A percentile compares a stretch with the other conserved stretches of the same genome.
These are phyloP conservation scores for Limenitis camilla DNA, from an alignment of 2,888 invertebrate species.

Conservation along the genomic window DNA sequence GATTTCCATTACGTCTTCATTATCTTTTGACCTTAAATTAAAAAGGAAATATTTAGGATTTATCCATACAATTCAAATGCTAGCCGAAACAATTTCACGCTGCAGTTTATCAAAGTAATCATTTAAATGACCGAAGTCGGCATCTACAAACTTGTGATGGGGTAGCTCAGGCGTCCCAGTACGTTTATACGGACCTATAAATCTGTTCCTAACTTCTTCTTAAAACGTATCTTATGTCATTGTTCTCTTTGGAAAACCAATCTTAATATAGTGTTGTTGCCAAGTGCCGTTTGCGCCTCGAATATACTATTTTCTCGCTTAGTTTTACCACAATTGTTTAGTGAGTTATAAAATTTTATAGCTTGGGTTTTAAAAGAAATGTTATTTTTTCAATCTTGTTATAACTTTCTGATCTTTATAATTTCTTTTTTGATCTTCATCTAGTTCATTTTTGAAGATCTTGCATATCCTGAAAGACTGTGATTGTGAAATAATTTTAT, in stretches of 20 bases:
- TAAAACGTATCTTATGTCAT: conserved; percentile 63
- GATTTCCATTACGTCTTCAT: too few relatives aligned
- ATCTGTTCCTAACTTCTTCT: conserved; percentile 68
- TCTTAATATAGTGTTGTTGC: conserved; percentile 67
- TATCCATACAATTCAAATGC: conserved; percentile 37
- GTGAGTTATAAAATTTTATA: conserved; percentile 23
- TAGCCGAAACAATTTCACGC: conserved; percentile 44
- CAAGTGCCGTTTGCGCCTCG: conserved; percentile 51
- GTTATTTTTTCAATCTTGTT: not conserved
- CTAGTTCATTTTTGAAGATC: too few relatives aligned
- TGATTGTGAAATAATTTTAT: too few relatives aligned
- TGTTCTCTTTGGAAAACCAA: conserved; percentile 63
- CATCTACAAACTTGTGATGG: conserved; percentile 58
- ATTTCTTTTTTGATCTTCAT: conserved; percentile 8
- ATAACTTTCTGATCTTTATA: conserved; percentile 30
- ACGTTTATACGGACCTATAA: conserved; percentile 61
- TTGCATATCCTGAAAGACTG: too few relatives aligned
- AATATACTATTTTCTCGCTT: conserved; percentile 29
- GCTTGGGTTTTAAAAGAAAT: conserved; percentile 2
- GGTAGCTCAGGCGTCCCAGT: conserved; percentile 36
- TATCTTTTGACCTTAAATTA: too few relatives aligned
- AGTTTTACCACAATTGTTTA: conserved; percentile 26
- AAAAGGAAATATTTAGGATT: not conserved
- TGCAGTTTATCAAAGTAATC: conserved; percentile 63
- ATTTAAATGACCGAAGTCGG: conserved; percentile 68